Percentiles rank a stretch among this genome's conserved stretches.
These are phyloP conservation scores for Gavia stellata DNA, from an alignment of 2,113 vertebrate genomes.

Conservation along the genomic window DNA sequence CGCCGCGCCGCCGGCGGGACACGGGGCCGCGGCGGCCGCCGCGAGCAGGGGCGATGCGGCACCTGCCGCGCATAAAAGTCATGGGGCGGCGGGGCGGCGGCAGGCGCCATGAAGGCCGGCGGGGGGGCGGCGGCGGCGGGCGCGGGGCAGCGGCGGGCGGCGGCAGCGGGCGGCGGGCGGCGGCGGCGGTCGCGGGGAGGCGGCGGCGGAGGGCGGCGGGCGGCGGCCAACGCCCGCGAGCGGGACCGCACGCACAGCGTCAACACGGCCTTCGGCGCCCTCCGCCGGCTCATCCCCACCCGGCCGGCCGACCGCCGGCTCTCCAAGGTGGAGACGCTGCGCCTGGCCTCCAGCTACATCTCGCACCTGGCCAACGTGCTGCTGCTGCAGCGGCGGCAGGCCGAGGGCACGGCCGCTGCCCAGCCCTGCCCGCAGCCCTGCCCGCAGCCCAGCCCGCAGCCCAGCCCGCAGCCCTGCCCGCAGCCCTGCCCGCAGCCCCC, in stretches of 20 bases:
- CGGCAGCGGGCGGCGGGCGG: slow-evolving; percentile 54
- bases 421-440: slow-evolving; percentile 76
- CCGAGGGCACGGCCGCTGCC: slow-evolving; percentile 55
- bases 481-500: slow-evolving; percentile 77
- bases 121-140: slow-evolving; percentile 67
- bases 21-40: slow-evolving; percentile 41
- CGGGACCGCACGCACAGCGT: slow-evolving; percentile 87
- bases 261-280: slow-evolving; percentile 84
- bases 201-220: slow-evolving; percentile 78
- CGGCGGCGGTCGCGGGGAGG: slow-evolving; percentile 39
- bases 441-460: slow-evolving; percentile 73
- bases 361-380: slow-evolving; percentile 84
- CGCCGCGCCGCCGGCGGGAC: slow-evolving; percentile 54
- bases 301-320: slow-evolving; percentile 84
- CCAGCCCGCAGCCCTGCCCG: slow-evolving; percentile 78
- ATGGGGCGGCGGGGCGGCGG: slow-evolving; percentile 41
- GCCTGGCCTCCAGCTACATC: slow-evolving; percentile 88
- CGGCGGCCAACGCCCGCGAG: slow-evolving; percentile 89
- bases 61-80: slow-evolving; percentile 61
- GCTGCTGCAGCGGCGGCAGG: slow-evolving; percentile 68
- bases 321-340: slow-evolving; percentile 90
- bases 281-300: slow-evolving; percentile 87
- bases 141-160: slow-evolving; percentile 70
- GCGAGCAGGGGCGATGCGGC: slow-evolving; percentile 53
- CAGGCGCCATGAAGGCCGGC: slow-evolving; percentile 41